Percentiles rank a stretch among this genome's conserved stretches.
Conservation (phyloP, 53 echinoderm and acorn worm genomes). For the Echinometra lucunter region DNA sequence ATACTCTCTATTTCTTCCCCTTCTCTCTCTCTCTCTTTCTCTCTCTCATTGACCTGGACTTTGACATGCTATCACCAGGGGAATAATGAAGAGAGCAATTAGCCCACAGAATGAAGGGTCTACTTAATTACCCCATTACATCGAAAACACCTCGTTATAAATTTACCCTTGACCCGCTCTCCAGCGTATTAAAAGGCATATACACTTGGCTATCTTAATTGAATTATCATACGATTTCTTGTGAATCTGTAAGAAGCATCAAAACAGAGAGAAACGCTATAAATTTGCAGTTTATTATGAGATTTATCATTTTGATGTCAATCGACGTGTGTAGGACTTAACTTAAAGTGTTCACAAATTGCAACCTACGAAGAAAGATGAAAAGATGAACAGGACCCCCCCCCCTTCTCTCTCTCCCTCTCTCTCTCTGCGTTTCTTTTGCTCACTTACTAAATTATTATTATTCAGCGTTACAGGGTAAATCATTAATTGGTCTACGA, state of each 20-base stretch:
- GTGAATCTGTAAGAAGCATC: background rate
- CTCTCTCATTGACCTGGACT: background rate
- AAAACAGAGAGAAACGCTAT: background rate
- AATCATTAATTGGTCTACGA: no score
- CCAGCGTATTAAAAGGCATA: background rate
- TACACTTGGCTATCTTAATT: slow-evolving; percentile 1
- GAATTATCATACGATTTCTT: slow-evolving; percentile 11
- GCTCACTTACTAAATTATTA: no score
- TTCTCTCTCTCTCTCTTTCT: background rate
- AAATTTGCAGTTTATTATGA: slow-evolving; percentile 1
- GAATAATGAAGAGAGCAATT: background rate
- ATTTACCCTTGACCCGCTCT: slow-evolving; percentile 12
- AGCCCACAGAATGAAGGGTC: background rate
- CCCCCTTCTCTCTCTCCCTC: no score
- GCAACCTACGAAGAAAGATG: no score
- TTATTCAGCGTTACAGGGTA: no score
- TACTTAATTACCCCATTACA: slow-evolving; percentile 38
- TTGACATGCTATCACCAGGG: background rate
- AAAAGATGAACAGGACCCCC: no score
- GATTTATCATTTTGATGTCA: background rate
- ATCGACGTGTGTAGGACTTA: background rate
- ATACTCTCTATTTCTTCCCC: background rate
- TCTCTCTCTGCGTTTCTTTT: no score
- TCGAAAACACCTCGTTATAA: slow-evolving; percentile 33
- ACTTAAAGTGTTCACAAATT: no score